These are phyloP conservation scores for Goniozus legneri DNA, from an alignment of 1,140 invertebrate species.

Conservation along the genomic window DNA sequence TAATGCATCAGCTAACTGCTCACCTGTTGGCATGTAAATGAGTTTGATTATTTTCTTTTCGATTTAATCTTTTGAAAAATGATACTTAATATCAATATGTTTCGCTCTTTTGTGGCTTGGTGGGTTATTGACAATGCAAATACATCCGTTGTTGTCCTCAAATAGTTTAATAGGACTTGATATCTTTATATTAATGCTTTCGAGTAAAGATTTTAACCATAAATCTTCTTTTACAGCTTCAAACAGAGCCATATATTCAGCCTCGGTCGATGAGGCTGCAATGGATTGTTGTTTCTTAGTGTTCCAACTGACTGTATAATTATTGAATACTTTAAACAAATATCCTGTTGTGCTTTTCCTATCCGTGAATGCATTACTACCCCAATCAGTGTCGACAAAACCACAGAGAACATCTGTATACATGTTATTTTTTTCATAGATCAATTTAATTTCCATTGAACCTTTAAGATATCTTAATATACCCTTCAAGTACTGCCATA, in stretches of 20 bases:
- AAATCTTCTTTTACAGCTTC: background rate
- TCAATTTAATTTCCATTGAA: background rate
- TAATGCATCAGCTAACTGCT: background rate
- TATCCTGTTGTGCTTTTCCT: background rate
- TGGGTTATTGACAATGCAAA: background rate
- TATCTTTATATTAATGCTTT: background rate
- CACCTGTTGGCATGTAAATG: background rate
- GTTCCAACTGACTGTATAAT: background rate
- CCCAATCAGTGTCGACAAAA: background rate
- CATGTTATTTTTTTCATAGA: background rate
- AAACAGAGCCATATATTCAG: background rate
- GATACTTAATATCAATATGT: slow-evolving; percentile 4
- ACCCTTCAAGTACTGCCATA: background rate
- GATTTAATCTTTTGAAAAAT: slow-evolving; percentile 2
- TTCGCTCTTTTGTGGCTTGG: slow-evolving; percentile 1
- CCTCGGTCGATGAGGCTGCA: background rate
- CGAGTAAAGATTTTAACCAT: background rate
- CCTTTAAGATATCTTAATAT: background rate
- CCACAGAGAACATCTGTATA: background rate
- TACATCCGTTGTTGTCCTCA: slow-evolving; percentile 2
- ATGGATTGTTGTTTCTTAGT: background rate
- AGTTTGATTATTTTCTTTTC: slow-evolving; percentile 3
- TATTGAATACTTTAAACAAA: background rate
- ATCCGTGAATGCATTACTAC: background rate
- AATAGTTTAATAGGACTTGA: background rate